Conservation (phyloP, 2,797 vertebrate species). For the Onychomys torridus region DNA sequence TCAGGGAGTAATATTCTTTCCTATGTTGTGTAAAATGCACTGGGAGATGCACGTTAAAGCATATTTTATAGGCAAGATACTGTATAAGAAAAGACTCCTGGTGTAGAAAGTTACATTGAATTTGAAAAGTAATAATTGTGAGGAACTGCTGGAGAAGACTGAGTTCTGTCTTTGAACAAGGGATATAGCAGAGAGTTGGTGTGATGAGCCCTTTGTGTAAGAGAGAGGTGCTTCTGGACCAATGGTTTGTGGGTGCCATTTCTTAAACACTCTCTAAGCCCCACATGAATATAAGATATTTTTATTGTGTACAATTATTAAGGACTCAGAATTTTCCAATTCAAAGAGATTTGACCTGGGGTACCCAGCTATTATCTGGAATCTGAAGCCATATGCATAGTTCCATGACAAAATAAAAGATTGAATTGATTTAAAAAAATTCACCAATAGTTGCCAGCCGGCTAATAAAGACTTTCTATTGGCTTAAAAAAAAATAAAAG, state of each 20-base stretch:
- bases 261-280: background rate
- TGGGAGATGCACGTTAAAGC: background rate
- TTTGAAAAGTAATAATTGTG: background rate
- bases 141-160: background rate
- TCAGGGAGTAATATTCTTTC: background rate
- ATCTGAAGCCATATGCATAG: background rate
- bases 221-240: background rate
- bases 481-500: too few species aligned
- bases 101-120: background rate
- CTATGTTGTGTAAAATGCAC: background rate
- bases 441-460: too few species aligned
- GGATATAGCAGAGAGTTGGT: accelerated
- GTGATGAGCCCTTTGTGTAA: background rate
- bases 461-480: too few species aligned
- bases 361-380: background rate
- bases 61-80: background rate
- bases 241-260: background rate
- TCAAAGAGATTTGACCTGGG: background rate
- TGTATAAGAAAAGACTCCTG: background rate
- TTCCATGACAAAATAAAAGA: background rate
- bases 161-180: conserved; percentile 9
- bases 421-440: background rate
- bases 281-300: background rate
- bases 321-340: background rate
- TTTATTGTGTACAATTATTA: background rate